Evolutionary conservation across 2,113 vertebrate species (phyloP).

Genomic region (Arizona elegans): DNA sequence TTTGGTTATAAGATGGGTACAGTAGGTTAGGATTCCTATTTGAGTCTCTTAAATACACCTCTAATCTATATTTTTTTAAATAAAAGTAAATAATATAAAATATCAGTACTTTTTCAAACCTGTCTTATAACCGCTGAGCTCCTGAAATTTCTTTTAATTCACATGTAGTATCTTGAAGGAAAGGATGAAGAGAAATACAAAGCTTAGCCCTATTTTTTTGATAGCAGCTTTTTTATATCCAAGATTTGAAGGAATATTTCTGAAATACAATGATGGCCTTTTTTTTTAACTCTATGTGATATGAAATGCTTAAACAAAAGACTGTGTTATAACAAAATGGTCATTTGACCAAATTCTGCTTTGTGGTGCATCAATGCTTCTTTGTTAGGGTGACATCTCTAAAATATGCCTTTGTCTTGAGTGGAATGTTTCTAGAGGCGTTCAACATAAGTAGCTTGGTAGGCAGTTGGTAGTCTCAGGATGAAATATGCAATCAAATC

Average conservation of each 20-base stretch:
- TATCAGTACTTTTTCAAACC: not conserved
- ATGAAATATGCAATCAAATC: constrained; percentile 64
- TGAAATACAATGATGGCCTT: constrained; percentile 61
- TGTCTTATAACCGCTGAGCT: not conserved
- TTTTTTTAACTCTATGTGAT: constrained; percentile 58
- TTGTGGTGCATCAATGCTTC: constrained; percentile 74
- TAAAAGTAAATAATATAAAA: not conserved
- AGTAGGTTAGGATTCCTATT: not conserved
- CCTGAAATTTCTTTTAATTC: not conserved
- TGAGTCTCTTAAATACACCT: not conserved
- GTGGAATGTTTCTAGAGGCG: constrained; percentile 71
- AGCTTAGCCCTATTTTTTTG: constrained; percentile 16
- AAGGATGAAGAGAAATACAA: not conserved
- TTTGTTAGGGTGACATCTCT: constrained; percentile 73
- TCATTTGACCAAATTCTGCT: constrained; percentile 71
- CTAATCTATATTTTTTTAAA: not conserved
- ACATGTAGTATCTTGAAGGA: not conserved
- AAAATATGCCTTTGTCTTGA: constrained; percentile 74
- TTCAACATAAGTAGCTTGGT: constrained; percentile 66
- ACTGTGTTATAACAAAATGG: constrained; percentile 73
- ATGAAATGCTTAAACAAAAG: constrained; percentile 70
- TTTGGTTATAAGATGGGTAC: not conserved
- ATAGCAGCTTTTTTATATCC: constrained; percentile 10
- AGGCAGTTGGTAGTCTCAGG: constrained; percentile 12
- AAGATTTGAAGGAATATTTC: constrained; percentile 39